Evolutionary conservation across 1,140 invertebrate genomes (phyloP).

Genomic region (Ceratosolen fusciceps): DNA sequence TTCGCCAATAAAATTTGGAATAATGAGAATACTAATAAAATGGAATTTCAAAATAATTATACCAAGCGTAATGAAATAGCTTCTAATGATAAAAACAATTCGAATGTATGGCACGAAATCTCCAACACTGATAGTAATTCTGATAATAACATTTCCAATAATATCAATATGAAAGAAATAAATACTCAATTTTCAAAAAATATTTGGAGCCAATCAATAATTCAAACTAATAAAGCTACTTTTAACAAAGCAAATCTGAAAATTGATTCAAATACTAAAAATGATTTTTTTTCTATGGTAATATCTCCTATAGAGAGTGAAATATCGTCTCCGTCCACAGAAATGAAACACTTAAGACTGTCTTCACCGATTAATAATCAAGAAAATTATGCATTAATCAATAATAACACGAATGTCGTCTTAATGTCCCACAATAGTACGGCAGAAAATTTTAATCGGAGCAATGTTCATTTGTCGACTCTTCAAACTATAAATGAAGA

Average conservation of each 20-base stretch:
- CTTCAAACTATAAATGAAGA: constrained; percentile 72
- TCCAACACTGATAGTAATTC: background rate
- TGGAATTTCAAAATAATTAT: constrained; percentile 35
- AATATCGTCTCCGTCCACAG: constrained; percentile 63
- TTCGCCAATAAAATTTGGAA: constrained; percentile 34
- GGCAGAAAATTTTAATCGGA: constrained; percentile 51
- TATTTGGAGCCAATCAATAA: constrained; percentile 28
- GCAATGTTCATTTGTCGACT: constrained; percentile 47
- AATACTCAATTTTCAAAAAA: background rate
- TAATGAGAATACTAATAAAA: constrained; percentile 23
- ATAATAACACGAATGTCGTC: constrained; percentile 46
- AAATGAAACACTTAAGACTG: constrained; percentile 72
- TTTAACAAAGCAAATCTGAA: constrained; percentile 40
- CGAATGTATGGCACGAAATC: constrained; percentile 20
- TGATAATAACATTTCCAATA: background rate
- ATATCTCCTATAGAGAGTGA: constrained; percentile 66
- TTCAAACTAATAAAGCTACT: background rate
- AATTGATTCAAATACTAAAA: constrained; percentile 57
- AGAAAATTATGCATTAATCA: constrained; percentile 50
- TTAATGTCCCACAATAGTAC: constrained; percentile 38
- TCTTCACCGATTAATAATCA: constrained; percentile 62
- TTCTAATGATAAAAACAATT: background rate
- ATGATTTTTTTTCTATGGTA: constrained; percentile 70
- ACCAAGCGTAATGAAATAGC: background rate
- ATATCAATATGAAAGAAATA: constrained; percentile 15